Conservation (phyloP, 2,113 vertebrate species). For the Anser brachyrhynchus region DNA sequence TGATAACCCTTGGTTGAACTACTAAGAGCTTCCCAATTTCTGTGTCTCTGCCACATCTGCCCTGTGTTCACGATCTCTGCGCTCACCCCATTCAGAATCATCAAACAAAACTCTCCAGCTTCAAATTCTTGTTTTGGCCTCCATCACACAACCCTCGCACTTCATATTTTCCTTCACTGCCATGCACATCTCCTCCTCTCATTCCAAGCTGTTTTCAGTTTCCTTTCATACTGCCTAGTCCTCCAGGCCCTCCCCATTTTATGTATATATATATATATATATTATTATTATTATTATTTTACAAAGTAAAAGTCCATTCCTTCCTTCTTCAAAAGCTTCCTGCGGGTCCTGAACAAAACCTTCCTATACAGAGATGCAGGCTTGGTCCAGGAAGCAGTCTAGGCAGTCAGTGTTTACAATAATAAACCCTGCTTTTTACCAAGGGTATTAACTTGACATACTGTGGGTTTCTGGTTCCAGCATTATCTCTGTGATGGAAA, state of each 20-base stretch:
- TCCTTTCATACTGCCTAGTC: background rate
- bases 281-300: background rate
- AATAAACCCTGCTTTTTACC: slow-evolving; percentile 4
- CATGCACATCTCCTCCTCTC: background rate
- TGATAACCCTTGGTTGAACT: background rate
- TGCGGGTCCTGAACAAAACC: background rate
- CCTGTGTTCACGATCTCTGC: accelerated
- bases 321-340: slow-evolving; percentile 42
- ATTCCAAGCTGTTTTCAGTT: background rate
- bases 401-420: background rate
- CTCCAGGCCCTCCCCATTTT: background rate
- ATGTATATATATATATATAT: too few species aligned
- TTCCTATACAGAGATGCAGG: background rate
- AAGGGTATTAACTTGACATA: background rate
- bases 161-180: background rate
- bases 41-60: background rate
- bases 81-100: background rate
- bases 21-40: background rate
- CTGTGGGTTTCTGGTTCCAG: background rate
- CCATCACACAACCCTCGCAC: background rate
- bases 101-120: background rate
- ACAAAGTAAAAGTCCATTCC: background rate
- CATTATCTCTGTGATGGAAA: background rate
- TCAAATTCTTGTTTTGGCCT: background rate
- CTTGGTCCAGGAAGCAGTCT: slow-evolving; percentile 18